Conservation (phyloP, 2,888 invertebrate species). For the Drosophila mimica region DNA sequence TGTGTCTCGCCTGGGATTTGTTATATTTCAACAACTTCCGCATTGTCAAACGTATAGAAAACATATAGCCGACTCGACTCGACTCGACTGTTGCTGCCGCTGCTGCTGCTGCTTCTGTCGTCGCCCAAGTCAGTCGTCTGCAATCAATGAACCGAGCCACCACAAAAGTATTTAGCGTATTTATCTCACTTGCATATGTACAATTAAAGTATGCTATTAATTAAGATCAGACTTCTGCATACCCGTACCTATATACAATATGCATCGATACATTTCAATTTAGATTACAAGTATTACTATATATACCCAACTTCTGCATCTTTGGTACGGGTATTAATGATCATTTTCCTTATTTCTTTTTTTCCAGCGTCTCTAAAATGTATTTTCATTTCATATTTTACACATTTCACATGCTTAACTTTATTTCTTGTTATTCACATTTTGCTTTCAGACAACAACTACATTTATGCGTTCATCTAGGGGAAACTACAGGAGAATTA, state of each 20-base stretch:
- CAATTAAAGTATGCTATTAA: slow-evolving; percentile 7
- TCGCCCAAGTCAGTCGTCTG: slow-evolving; percentile 48
- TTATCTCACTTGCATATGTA: slow-evolving; percentile 18
- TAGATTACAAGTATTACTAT: neutral
- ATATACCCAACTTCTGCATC: neutral
- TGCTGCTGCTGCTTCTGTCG: slow-evolving; percentile 34
- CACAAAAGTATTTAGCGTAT: slow-evolving; percentile 43
- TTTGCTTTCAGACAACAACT: slow-evolving; percentile 17
- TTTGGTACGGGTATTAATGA: neutral
- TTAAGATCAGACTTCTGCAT: neutral
- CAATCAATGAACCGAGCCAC: slow-evolving; percentile 68
- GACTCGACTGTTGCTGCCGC: neutral
- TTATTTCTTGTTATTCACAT: slow-evolving; percentile 1
- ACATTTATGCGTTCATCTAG: neutral
- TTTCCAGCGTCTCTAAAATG: slow-evolving; percentile 16
- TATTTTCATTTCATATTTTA: slow-evolving; percentile 17
- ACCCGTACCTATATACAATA: neutral
- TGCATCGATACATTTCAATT: neutral
- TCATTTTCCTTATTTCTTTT: neutral
- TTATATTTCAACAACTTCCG: slow-evolving; percentile 75
- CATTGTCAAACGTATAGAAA: slow-evolving; percentile 74
- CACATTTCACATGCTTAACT: neutral
- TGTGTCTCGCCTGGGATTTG: slow-evolving; percentile 76
- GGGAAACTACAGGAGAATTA: slow-evolving; percentile 5
- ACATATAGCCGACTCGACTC: slow-evolving; percentile 33